These are phyloP conservation scores for Ichneumoninae sp. DNA, from an alignment of 2,888 invertebrate genomes.

Conservation along the genomic window DNA sequence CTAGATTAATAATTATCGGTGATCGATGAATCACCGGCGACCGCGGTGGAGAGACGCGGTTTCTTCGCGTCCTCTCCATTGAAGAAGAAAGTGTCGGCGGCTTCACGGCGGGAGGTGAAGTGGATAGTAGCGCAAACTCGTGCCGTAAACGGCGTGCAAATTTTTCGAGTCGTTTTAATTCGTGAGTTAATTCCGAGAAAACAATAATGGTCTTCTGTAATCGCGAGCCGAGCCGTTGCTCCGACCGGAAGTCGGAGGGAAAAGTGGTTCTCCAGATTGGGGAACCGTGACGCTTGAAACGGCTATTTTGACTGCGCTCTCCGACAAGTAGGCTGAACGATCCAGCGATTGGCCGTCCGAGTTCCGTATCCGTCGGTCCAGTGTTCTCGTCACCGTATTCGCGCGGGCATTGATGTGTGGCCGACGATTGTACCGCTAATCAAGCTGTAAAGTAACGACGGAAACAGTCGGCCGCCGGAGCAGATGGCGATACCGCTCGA, in stretches of 20 bases:
- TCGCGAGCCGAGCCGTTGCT: not conserved
- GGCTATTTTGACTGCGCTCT: conserved; percentile 44
- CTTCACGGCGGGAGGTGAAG: not conserved
- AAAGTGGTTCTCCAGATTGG: conserved; percentile 50
- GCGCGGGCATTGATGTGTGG: conserved; percentile 2
- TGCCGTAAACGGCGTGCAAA: conserved; percentile 15
- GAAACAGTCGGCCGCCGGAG: conserved; percentile 27
- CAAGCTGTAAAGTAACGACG: not conserved
- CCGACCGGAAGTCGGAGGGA: not conserved
- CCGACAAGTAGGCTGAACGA: conserved; percentile 21
- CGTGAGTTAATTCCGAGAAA: conserved; percentile 31
- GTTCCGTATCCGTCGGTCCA: not conserved
- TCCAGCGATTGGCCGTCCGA: not conserved
- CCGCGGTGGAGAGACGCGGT: conserved; percentile 16
- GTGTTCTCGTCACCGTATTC: not conserved
- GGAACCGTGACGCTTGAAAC: conserved; percentile 53
- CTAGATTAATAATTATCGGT: conserved; percentile 38
- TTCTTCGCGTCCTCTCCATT: conserved; percentile 38
- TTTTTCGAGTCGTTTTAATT: conserved; percentile 25
- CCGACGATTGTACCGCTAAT: conserved; percentile 17
- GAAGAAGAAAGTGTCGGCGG: conserved; percentile 60
- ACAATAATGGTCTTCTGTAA: conserved; percentile 9
- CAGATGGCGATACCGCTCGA: conserved; percentile 57
- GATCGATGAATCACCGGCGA: conserved; percentile 39
- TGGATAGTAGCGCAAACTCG: conserved; percentile 15